Conservation (phyloP, 2,113 vertebrate species). For the Halcyon malimbica region DNA sequence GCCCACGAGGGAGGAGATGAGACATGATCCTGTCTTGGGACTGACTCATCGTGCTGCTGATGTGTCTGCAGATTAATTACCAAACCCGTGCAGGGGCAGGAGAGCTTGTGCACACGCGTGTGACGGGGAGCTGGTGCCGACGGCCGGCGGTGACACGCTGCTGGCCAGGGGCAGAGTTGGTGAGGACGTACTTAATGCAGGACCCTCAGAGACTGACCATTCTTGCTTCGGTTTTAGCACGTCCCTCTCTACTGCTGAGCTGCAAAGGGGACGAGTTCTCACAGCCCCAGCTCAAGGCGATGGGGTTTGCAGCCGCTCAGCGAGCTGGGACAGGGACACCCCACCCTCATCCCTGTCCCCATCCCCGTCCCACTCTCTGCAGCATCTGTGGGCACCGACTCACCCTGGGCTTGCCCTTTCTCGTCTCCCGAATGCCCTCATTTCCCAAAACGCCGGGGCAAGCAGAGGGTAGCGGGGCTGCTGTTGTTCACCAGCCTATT, state of each 20-base stretch:
- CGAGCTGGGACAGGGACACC: not conserved
- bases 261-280: fast-evolving
- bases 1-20: conserved; percentile 3
- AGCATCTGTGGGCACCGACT: fast-evolving
- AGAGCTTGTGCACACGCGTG: not conserved
- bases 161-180: not conserved
- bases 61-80: not conserved
- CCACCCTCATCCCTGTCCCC: not conserved
- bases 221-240: fast-evolving
- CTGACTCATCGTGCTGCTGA: not conserved
- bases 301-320: fast-evolving
- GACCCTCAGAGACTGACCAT: not conserved
- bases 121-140: not conserved
- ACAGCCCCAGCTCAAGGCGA: fast-evolving
- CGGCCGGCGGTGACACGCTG: not conserved
- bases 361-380: not conserved
- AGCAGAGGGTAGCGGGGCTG: conserved; percentile 16
- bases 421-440: fast-evolving
- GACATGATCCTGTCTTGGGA: not conserved
- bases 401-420: fast-evolving
- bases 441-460: not conserved
- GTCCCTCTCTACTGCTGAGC: not conserved
- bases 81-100: not conserved
- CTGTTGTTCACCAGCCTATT: conserved; percentile 55
- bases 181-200: not conserved